Evolutionary conservation across 2,797 vertebrate species (phyloP).

Genomic region (Gastrophryne carolinensis): DNA sequence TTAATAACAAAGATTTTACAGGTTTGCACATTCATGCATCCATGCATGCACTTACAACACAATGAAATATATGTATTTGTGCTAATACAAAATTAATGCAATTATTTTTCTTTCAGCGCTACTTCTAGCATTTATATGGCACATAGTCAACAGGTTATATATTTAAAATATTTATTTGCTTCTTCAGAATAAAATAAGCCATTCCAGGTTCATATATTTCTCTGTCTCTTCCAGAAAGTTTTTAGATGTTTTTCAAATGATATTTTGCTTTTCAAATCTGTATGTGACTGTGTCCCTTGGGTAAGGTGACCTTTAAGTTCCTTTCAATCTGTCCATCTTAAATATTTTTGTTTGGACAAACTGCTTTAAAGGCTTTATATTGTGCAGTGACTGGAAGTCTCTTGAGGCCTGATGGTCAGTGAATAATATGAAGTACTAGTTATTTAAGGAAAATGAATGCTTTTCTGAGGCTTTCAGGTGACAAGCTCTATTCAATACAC

Average conservation of each 20-base stretch:
- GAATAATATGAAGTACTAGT: conserved; percentile 45
- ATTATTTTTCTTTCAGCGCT: too few species aligned
- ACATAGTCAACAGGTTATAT: neutral
- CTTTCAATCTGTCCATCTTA: conserved; percentile 52
- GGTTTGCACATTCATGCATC: too few species aligned
- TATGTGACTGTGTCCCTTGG: conserved; percentile 33
- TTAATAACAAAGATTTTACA: too few species aligned
- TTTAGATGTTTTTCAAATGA: conserved; percentile 32
- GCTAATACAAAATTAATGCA: too few species aligned
- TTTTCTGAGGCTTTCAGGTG: conserved; percentile 32
- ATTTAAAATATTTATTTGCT: conserved; percentile 7
- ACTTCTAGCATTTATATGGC: too few species aligned
- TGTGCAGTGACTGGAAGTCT: conserved; percentile 40
- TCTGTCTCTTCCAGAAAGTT: conserved; percentile 18
- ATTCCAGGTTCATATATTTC: conserved; percentile 4
- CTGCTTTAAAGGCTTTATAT: conserved; percentile 44
- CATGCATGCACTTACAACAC: too few species aligned
- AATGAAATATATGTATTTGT: too few species aligned
- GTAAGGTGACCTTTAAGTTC: conserved; percentile 51
- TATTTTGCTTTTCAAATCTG: conserved; percentile 40
- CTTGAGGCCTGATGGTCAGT: conserved; percentile 21
- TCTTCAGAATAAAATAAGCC: neutral
- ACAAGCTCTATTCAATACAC: conserved; percentile 35
- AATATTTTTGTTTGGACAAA: conserved; percentile 51
- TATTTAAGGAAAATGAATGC: conserved; percentile 42